These are phyloP conservation scores for Melikaiella ostensackeni DNA, from an alignment of 2,888 invertebrate genomes.

Conservation along the genomic window DNA sequence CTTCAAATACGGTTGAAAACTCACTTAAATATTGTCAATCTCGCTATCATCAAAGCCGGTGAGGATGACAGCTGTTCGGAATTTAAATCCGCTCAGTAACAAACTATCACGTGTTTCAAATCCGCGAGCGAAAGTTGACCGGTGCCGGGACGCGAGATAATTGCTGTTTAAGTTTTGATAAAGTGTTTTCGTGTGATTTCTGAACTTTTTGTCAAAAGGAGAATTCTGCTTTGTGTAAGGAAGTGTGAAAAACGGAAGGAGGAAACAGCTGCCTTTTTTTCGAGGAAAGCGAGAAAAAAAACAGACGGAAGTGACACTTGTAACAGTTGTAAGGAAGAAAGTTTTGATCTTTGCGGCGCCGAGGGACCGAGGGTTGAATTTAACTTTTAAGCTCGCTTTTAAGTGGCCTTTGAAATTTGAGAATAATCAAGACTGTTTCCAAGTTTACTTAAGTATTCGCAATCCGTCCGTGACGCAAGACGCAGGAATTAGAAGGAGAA, in stretches of 20 bases:
- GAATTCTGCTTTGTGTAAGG: neutral
- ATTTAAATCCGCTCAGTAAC: slow-evolving; percentile 20
- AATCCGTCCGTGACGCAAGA: slow-evolving; percentile 28
- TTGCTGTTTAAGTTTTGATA: slow-evolving; percentile 9
- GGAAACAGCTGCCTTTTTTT: neutral
- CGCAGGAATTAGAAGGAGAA: slow-evolving; percentile 17
- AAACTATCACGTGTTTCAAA: slow-evolving; percentile 17
- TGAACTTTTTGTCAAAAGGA: neutral
- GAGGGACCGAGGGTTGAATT: neutral
- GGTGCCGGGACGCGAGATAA: slow-evolving; percentile 37
- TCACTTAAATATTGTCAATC: neutral
- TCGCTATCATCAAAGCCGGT: neutral
- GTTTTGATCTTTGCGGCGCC: neutral
- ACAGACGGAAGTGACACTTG: slow-evolving; percentile 17
- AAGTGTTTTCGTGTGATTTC: neutral
- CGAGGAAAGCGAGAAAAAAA: slow-evolving; percentile 2
- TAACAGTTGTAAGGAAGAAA: neutral
- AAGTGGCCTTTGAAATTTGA: slow-evolving; percentile 31
- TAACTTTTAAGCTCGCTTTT: neutral
- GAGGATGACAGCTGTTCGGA: slow-evolving; percentile 27
- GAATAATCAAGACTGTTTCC: slow-evolving; percentile 33
- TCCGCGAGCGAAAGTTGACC: slow-evolving; percentile 23
- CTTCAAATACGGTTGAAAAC: neutral
- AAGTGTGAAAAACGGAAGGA: neutral
- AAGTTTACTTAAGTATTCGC: slow-evolving; percentile 39